Evolutionary conservation across 2,888 invertebrate species (phyloP), one percentile per base, ranked within the genome.

Genomic region (Lasioglossum oenotherae): DNA sequence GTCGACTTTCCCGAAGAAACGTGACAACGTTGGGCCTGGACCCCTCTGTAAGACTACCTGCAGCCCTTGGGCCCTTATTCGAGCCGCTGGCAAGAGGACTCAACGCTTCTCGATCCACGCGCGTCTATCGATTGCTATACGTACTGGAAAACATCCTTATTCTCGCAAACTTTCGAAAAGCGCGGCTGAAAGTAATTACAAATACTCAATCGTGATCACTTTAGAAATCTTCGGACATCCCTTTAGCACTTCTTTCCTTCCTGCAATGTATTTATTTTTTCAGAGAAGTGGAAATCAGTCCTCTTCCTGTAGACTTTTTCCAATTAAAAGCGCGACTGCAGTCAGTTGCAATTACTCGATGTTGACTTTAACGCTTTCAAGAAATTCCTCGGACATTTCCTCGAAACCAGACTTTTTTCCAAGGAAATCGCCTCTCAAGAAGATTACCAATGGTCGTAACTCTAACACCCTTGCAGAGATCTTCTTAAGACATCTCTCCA

Each of bases 11-110:
- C 69, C 74, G n/a, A 31, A 5, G 82, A 79, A 46, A 89, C 57
- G 14, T 89, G 89, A 80, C 89, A 89, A 89, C 89, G 82, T 72
- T 74, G 89, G 35, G 38, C 14, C n/a, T 46, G 81, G 84, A 74
- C 86, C 89, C 87, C 85, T 81, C 46, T 77, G 71, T 71, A 60
- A 53, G n/a, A 44, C 81, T 82, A 87, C 87, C 87, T 87, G 87
- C 79, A 67, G 74, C 78, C 57, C 57, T 67, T 1, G 41, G 72
- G 78, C 84, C 87, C 85, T 85, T 82, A 71, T 80, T 78, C 80
- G 19, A 87, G 74, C 27, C 49, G 71, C 27, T 35, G 67, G 64
- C 80, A 46, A 23, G 76, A n/a, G 6, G 14, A 6, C 16, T 49
- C 14, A 14, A 16, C 14, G 44, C 14, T 12, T 12, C 10, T 67